These are phyloP conservation scores for Petaurus breviceps DNA, from an alignment of 2,113 vertebrate species.

Conservation along the genomic window DNA sequence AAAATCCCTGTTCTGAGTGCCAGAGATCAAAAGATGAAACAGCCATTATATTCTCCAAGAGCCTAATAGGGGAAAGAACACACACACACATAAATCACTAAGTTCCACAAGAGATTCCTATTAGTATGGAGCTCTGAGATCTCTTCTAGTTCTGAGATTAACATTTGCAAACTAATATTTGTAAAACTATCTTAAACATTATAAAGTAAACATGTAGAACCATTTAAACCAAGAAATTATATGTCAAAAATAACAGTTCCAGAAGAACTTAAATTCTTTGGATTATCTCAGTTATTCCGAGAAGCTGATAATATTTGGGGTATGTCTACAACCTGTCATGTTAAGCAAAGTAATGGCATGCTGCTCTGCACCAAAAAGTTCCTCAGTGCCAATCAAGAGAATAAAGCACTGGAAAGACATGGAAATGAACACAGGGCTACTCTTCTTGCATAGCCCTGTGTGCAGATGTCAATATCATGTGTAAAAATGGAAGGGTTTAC, in stretches of 20 bases:
- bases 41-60: background rate
- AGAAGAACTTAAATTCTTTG: conserved; percentile 37
- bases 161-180: background rate
- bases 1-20: background rate
- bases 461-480: background rate
- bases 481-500: background rate
- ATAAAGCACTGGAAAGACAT: background rate
- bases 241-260: conserved; percentile 67
- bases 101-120: background rate
- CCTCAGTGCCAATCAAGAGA: background rate
- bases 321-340: conserved; percentile 28
- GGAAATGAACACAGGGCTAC: background rate
- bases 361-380: background rate
- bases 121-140: background rate
- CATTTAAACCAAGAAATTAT: conserved; percentile 55
- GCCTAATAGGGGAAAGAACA: background rate
- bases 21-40: background rate
- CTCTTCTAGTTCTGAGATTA: background rate
- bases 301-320: conserved; percentile 47
- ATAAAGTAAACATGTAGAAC: conserved; percentile 5
- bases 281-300: conserved; percentile 50
- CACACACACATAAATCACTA: background rate
- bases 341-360: background rate
- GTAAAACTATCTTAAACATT: background rate
- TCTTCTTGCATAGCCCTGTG: background rate